Evolutionary conservation across 2,888 invertebrate species (phyloP).

Genomic region (Eucriotettix oculatus): DNA sequence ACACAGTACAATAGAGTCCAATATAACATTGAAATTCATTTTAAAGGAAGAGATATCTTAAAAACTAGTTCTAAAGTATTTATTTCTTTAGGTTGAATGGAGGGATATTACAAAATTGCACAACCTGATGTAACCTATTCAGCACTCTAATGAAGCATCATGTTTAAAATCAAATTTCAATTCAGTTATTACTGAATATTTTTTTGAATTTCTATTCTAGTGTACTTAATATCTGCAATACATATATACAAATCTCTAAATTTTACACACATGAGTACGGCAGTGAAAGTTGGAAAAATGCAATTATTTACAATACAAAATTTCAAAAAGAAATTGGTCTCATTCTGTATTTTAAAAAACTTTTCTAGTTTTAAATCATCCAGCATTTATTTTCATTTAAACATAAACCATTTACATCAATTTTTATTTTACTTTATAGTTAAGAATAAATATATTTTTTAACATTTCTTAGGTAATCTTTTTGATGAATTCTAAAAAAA

Average conservation of each 20-base stretch:
- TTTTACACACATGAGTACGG: neutral
- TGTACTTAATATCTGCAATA: neutral
- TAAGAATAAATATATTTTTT: neutral
- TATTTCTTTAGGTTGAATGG: slow-evolving; percentile 3
- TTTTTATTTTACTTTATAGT: neutral
- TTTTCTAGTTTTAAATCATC: neutral
- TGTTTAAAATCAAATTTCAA: neutral
- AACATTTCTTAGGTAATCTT: neutral
- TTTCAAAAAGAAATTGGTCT: slow-evolving; percentile 1
- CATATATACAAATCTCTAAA: neutral
- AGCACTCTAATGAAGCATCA: neutral
- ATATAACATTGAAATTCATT: slow-evolving; percentile 1
- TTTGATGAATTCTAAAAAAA: neutral
- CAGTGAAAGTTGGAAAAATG: neutral
- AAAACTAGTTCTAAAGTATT: neutral
- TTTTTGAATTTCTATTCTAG: neutral
- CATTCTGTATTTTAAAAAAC: neutral
- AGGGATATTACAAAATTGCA: slow-evolving; percentile 6
- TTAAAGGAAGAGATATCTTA: slow-evolving; percentile 4
- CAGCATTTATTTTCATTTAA: neutral
- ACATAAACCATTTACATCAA: neutral
- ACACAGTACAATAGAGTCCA: slow-evolving; percentile 4
- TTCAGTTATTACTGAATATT: neutral
- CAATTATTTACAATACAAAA: neutral
- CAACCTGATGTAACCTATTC: slow-evolving; percentile 2